A percentile compares a stretch with the other conserved stretches of the same genome.
Evolutionary conservation across 2,888 invertebrate species (phyloP).

Genomic region (Caenorhabditis auriculariae): DNA sequence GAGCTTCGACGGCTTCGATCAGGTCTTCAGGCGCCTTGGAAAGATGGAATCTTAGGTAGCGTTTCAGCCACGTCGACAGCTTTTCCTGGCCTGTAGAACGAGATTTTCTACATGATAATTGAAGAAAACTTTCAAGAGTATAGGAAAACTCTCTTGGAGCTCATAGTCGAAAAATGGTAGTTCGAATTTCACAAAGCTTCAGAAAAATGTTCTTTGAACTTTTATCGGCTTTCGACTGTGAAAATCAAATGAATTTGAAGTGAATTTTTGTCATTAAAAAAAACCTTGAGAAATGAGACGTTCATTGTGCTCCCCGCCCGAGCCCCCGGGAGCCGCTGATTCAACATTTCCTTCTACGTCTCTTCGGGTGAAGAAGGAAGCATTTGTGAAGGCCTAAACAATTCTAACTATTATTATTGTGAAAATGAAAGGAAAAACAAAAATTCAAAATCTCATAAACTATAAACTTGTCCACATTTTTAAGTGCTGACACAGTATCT

Average conservation of each 20-base stretch:
- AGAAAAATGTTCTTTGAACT: too few species aligned
- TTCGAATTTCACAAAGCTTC: neutral
- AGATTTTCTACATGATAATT: too few species aligned
- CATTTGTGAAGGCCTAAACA: slow-evolving; percentile 50
- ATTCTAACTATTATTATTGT: too few species aligned
- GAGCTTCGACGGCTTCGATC: slow-evolving; percentile 66
- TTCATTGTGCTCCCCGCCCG: slow-evolving; percentile 68
- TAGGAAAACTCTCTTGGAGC: too few species aligned
- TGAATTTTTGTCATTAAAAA: slow-evolving; percentile 1
- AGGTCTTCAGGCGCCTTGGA: slow-evolving; percentile 79
- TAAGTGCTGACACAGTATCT: too few species aligned
- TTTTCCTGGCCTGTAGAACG: slow-evolving; percentile 69
- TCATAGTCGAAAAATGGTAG: too few species aligned
- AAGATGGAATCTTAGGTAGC: slow-evolving; percentile 74
- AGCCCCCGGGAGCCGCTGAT: slow-evolving; percentile 13
- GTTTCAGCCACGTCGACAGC: slow-evolving; percentile 65
- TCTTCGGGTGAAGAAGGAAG: slow-evolving; percentile 37
- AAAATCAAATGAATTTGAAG: too few species aligned
- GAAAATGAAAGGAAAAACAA: too few species aligned
- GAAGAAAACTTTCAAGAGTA: too few species aligned
- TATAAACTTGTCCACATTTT: too few species aligned
- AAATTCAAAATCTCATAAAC: too few species aligned
- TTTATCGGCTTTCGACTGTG: too few species aligned
- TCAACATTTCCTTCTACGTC: slow-evolving; percentile 46
- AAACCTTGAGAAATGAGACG: slow-evolving; percentile 73